phyloP scores from a whole-genome alignment of 2,113 vertebrate species.

The Rhynchomys soricoides region DNA sequence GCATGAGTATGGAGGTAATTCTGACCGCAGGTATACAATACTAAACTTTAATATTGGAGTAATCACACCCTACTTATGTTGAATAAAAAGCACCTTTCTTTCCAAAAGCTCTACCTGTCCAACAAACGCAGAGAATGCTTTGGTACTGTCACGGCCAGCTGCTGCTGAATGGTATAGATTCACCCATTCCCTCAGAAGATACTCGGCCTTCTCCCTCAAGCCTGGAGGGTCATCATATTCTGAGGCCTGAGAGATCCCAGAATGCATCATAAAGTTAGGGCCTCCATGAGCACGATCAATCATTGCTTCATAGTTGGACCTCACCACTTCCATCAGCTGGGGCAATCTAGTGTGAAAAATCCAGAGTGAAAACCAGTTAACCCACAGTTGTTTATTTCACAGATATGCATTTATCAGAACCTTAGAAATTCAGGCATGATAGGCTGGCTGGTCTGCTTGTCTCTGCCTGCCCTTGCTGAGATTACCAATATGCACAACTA shows the following conservation, averaged over 20 bases:
- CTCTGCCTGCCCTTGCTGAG: neutral
- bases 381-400: conserved; percentile 82
- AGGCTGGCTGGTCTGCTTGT: neutral
- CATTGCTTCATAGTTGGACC: conserved; percentile 99
- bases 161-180: conserved; percentile 99
- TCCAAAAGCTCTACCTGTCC: conserved; percentile 96
- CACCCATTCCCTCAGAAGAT: conserved; percentile 98
- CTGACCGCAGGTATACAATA: conserved; percentile 78
- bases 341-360: conserved; percentile 90
- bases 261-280: conserved; percentile 99
- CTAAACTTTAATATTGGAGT: conserved; percentile 81
- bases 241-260: conserved; percentile 98
- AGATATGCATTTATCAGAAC: conserved; percentile 28
- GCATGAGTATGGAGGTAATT: conserved; percentile 74
- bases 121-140: conserved; percentile 99
- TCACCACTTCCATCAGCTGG: conserved; percentile 98
- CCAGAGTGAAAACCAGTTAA: conserved; percentile 70
- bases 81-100: conserved; percentile 92
- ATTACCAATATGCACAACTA: neutral
- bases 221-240: conserved; percentile 99
- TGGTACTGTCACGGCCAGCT: conserved; percentile 98
- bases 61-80: conserved; percentile 87
- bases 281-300: conserved; percentile 98
- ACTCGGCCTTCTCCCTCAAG: conserved; percentile 98
- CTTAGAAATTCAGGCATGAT: neutral